A percentile compares a stretch with the other conserved stretches of the same genome.
These are phyloP conservation scores for Callipepla californica DNA, from an alignment of 2,113 vertebrate species.

Conservation along the genomic window DNA sequence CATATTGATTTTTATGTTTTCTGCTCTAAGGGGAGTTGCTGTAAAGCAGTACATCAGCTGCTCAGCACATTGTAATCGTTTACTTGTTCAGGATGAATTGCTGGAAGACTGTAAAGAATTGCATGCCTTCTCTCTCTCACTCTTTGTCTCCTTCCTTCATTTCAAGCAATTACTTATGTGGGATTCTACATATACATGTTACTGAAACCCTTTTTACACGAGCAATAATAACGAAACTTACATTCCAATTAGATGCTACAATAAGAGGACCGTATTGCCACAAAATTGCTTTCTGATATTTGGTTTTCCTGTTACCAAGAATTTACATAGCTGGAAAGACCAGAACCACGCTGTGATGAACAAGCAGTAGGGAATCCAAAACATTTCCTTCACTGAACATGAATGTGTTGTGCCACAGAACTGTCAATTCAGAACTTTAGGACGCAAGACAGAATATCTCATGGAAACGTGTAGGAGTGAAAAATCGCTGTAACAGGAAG, in stretches of 20 bases:
- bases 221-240: neutral
- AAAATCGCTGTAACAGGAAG: neutral
- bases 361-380: neutral
- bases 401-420: neutral
- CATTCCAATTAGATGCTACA: neutral
- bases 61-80: neutral
- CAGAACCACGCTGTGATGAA: neutral
- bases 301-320: neutral
- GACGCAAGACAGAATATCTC: neutral
- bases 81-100: constrained; percentile 19
- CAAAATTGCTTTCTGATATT: neutral
- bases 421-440: neutral
- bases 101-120: neutral
- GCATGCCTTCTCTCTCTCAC: neutral
- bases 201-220: neutral
- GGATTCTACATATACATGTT: neutral
- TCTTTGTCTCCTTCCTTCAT: neutral
- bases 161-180: neutral
- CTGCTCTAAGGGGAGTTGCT: neutral
- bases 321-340: neutral
- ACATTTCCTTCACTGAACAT: neutral
- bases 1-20: constrained; percentile 39
- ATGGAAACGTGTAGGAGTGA: neutral
- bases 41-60: neutral
- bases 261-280: neutral